Base-by-base conservation (phyloP, 2,888 invertebrate species). In the Fragum sueziense region DNA sequence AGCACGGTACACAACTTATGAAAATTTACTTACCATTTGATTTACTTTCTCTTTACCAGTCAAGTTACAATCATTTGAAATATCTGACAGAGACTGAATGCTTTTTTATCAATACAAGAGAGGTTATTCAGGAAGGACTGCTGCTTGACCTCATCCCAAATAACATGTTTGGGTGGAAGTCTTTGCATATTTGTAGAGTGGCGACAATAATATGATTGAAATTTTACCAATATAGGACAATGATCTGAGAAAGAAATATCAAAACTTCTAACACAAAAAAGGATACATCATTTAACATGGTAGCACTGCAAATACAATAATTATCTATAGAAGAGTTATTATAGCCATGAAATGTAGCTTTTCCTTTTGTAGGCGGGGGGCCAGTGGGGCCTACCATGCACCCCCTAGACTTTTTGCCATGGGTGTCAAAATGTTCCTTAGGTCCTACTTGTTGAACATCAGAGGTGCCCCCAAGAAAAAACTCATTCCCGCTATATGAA, bases 191-290 rank as follows among this genome's bases (percentile, higher is more conserved):
- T 37, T 37, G 37, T 37, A 37, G 37, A 37, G 37, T 37, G n/a
- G 52, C 4, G 7, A 11, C 52, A 52, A 52, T n/a, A 52, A n/a
- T 52, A 22, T 20, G 52, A 52, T 52, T 14, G n/a, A 4, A 11
- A 14, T 52, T 52, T 52, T 6, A 52, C 52, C 52, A 22, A 14
- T 11, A 52, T 52, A n/a, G 20, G 52, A 52, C 52, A 52, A 52
- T 52, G 52, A 52, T 52, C 52, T n/a, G 52, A n/a, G n/a, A n/a
- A 52, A 52, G 52, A 14, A 52, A 52, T 22, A 52, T 52, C 52
- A 52, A 52, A 52, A 52, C 22, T 52, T n/a, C 22, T 22, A 52
- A 11, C 52, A 52, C 52, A 52, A 52, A 52, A 52, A 6, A n/a
- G 20, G 6, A 52, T n/a, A 52, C n/a, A 52, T 22, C 22, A 17